phyloP scores from a whole-genome alignment of 2,113 vertebrate species.

The Erpornis zantholeuca region DNA sequence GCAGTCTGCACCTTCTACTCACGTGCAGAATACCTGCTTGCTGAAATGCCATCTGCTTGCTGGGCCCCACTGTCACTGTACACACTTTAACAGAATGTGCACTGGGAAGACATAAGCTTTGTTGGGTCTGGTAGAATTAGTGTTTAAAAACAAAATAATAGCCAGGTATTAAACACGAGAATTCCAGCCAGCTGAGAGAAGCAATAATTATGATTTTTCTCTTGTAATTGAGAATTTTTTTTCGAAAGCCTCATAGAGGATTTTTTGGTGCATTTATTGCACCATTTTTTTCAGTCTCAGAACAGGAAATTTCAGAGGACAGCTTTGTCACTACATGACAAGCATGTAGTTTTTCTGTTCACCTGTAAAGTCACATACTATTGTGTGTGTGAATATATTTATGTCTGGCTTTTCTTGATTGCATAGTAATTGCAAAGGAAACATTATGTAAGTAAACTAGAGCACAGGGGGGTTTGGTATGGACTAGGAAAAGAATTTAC shows the following conservation, averaged over 20 bases:
- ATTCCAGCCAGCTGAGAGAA: background rate
- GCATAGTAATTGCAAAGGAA: background rate
- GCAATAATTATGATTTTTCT: background rate
- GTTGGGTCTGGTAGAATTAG: background rate
- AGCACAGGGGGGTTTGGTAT: background rate
- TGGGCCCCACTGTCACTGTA: background rate
- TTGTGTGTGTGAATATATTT: background rate
- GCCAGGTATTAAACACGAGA: background rate
- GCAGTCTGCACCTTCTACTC: background rate
- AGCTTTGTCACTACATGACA: background rate
- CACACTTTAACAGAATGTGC: background rate
- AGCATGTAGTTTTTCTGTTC: background rate
- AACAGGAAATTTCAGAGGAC: background rate
- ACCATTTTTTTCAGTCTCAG: background rate
- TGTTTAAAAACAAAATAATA: background rate
- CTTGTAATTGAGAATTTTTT: background rate
- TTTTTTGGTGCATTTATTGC: background rate
- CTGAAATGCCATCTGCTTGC: background rate
- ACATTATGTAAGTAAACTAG: background rate
- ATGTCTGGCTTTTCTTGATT: background rate
- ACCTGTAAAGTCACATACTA: background rate
- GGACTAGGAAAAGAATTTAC: background rate
- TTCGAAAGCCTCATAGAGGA: background rate
- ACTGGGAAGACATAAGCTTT: background rate
- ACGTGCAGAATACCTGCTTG: background rate